Evolutionary conservation across 2,113 vertebrate species (phyloP).

Genomic region (Corythoichthys intestinalis): DNA sequence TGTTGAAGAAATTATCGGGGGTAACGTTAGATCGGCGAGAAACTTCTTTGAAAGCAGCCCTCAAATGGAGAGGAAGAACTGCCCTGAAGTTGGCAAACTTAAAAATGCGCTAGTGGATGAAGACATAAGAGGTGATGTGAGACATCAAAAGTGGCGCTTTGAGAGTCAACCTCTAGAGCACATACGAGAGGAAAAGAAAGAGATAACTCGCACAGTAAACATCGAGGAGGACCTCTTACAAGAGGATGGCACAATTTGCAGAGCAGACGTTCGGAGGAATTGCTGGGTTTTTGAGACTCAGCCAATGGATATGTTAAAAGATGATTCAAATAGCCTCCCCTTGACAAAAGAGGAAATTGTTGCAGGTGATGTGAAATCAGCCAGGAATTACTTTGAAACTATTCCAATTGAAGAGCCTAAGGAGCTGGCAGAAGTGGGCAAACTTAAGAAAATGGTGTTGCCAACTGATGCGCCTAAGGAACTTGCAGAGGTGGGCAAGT

Average conservation of each 20-base stretch:
- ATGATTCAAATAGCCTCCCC: constrained; percentile 66
- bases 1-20: constrained; percentile 78
- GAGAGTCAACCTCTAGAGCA: constrained; percentile 83
- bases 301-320: constrained; percentile 82
- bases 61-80: constrained; percentile 70
- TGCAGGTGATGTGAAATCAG: constrained; percentile 80
- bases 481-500: constrained; percentile 77
- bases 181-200: constrained; percentile 81
- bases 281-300: constrained; percentile 89
- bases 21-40: constrained; percentile 82
- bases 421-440: constrained; percentile 79
- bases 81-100: constrained; percentile 75
- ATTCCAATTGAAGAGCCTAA: constrained; percentile 76
- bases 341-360: constrained; percentile 74
- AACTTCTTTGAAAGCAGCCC: constrained; percentile 84
- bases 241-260: constrained; percentile 78
- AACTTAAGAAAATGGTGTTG: constrained; percentile 71
- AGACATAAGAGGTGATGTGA: constrained; percentile 82
- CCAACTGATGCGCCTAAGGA: constrained; percentile 80
- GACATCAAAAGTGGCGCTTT: constrained; percentile 83
- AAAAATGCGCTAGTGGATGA: constrained; percentile 64
- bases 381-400: constrained; percentile 86
- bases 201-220: constrained; percentile 75
- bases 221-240: constrained; percentile 76
- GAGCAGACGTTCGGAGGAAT: constrained; percentile 72